These are phyloP conservation scores for Pteronura brasiliensis DNA, from an alignment of 2,113 vertebrate genomes.

Conservation along the genomic window DNA sequence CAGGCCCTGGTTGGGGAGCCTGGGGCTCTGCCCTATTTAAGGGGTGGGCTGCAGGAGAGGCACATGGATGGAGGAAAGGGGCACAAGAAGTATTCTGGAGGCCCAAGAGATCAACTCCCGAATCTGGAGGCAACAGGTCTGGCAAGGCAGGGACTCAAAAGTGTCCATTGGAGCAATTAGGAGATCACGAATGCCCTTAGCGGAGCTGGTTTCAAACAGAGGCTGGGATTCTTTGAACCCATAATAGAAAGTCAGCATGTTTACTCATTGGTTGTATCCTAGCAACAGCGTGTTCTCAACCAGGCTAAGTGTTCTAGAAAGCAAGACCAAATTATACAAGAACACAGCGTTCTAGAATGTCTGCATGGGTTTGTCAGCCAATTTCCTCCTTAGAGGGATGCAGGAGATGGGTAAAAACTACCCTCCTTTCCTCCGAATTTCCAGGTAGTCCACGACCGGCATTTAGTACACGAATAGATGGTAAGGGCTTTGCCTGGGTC, in stretches of 20 bases:
- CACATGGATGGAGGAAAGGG: background rate
- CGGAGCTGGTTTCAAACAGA: background rate
- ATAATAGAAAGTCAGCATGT: constrained; percentile 34
- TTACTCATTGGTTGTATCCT: constrained; percentile 45
- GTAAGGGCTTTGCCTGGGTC: background rate
- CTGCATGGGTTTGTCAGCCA: background rate
- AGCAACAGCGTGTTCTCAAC: constrained; percentile 46
- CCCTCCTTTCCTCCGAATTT: background rate
- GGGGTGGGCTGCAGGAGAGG: background rate
- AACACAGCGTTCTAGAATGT: constrained; percentile 54
- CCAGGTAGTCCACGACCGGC: background rate
- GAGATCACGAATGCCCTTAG: background rate
- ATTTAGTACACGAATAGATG: background rate
- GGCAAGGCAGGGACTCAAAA: background rate
- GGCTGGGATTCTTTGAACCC: background rate
- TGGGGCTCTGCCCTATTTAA: background rate
- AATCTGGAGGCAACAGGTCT: background rate
- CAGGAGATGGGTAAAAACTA: background rate
- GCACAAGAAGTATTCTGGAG: background rate
- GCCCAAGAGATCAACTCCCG: too few species aligned
- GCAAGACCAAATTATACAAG: constrained; percentile 2
- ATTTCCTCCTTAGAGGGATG: background rate
- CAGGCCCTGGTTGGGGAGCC: background rate
- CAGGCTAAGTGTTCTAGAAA: constrained; percentile 44
- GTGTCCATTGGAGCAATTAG: accelerated